Evolutionary conservation across 2,888 invertebrate genomes (phyloP).

Genomic region (Eurois occulta): DNA sequence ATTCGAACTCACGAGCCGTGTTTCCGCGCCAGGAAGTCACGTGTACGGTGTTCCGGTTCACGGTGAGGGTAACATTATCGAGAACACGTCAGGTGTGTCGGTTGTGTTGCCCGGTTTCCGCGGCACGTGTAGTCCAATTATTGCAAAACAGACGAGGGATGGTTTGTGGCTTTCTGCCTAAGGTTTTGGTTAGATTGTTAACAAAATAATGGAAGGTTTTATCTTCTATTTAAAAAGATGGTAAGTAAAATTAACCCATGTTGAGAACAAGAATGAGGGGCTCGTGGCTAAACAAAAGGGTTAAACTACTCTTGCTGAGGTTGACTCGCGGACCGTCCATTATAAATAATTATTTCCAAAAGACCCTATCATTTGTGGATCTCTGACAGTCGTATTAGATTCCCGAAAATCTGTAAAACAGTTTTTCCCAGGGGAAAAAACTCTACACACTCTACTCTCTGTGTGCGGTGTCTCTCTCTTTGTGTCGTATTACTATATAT

Average conservation of each 20-base stretch:
- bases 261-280: background rate
- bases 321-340: background rate
- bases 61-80: conserved; percentile 32
- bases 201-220: background rate
- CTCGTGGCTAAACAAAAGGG: background rate
- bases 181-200: conserved; percentile 2
- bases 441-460: too few species aligned
- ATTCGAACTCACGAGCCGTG: conserved; percentile 7
- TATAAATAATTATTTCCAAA: background rate
- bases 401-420: background rate
- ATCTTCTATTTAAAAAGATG: background rate
- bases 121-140: conserved; percentile 12
- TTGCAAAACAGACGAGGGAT: conserved; percentile 5
- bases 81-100: conserved; percentile 33
- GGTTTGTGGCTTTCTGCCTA: background rate
- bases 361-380: background rate
- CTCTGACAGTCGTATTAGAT: too few species aligned
- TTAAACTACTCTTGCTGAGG: background rate
- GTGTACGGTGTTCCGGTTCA: conserved; percentile 45
- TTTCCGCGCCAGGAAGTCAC: conserved; percentile 27
- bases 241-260: background rate
- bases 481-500: background rate
- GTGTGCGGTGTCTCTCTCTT: too few species aligned
- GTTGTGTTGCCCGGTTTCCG: conserved; percentile 11
- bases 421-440: background rate